Evolutionary conservation across 2,888 invertebrate species (phyloP).

Genomic region (Pachycephus smyrnensis): DNA sequence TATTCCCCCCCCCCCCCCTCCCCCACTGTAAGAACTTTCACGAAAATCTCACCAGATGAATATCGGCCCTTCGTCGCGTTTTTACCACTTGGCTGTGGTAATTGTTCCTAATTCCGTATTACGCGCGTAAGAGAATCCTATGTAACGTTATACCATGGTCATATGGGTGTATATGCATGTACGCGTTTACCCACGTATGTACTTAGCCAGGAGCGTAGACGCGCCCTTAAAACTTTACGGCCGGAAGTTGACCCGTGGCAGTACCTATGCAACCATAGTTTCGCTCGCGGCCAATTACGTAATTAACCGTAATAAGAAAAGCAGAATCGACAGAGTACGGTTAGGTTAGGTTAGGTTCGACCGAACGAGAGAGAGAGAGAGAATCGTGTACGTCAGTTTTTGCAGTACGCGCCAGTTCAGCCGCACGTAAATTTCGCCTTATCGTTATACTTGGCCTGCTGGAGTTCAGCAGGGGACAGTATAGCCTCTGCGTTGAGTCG

Average conservation of each 20-base stretch:
- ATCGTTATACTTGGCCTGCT: constrained; percentile 14
- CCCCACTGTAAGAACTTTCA: too few relatives aligned
- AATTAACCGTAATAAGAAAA: constrained; percentile 42
- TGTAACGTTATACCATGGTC: not conserved
- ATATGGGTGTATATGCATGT: too few relatives aligned
- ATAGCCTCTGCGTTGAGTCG: too few relatives aligned
- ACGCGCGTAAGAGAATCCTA: not conserved
- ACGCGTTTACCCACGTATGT: too few relatives aligned
- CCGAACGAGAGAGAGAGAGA: not conserved
- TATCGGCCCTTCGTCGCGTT: too few relatives aligned
- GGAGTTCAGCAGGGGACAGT: too few relatives aligned
- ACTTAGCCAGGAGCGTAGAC: constrained; percentile 24
- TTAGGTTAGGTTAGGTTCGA: too few relatives aligned
- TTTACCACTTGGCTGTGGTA: too few relatives aligned
- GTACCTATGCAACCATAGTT: constrained; percentile 30
- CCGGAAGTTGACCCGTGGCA: constrained; percentile 52
- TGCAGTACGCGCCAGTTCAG: constrained; percentile 12
- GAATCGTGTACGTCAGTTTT: constrained; percentile 13
- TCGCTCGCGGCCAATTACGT: constrained; percentile 37
- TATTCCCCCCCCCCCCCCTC: too few relatives aligned
- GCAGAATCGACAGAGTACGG: constrained; percentile 28
- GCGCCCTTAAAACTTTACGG: constrained; percentile 55
- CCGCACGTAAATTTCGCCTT: constrained; percentile 27
- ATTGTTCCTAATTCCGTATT: too few relatives aligned
- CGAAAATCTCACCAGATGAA: too few relatives aligned